These are phyloP conservation scores for Pseudomyrmex gracilis DNA, from an alignment of 1,140 invertebrate species.

Conservation along the genomic window DNA sequence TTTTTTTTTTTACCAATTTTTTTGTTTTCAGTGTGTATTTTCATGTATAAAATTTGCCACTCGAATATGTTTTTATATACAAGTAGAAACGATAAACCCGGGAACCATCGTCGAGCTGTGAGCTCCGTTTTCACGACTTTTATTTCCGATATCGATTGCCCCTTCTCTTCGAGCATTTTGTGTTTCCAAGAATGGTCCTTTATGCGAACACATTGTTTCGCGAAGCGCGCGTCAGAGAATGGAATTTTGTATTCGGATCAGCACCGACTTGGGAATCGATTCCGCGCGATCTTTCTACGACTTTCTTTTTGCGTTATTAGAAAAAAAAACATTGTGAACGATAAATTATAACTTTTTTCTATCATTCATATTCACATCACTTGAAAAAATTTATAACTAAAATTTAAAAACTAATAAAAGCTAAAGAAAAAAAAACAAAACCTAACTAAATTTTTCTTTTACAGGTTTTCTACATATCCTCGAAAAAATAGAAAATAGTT, in stretches of 20 bases:
- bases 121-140: conserved; percentile 17
- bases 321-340: not conserved
- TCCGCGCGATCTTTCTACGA: not conserved
- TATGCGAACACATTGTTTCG: conserved; percentile 63
- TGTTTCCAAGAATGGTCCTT: conserved; percentile 47
- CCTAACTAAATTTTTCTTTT: too few relatives aligned
- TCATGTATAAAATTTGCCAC: conserved; percentile 40
- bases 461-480: too few relatives aligned
- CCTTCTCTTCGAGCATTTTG: conserved; percentile 22
- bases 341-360: conserved; percentile 20
- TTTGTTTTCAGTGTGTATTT: not conserved
- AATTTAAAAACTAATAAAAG: too few relatives aligned
- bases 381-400: too few relatives aligned
- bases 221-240: conserved; percentile 35
- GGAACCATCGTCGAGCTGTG: conserved; percentile 32
- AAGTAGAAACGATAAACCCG: conserved; percentile 55
- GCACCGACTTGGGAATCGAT: conserved; percentile 36
- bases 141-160: conserved; percentile 53
- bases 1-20: too few relatives aligned
- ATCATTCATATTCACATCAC: not conserved
- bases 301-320: conserved; percentile 28
- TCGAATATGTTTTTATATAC: not conserved
- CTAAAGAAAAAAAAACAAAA: too few relatives aligned
- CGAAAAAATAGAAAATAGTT: too few relatives aligned
- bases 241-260: conserved; percentile 62